Evolutionary conservation across 2,888 invertebrate genomes (phyloP).

Genomic region (Polymixis lichenea): DNA sequence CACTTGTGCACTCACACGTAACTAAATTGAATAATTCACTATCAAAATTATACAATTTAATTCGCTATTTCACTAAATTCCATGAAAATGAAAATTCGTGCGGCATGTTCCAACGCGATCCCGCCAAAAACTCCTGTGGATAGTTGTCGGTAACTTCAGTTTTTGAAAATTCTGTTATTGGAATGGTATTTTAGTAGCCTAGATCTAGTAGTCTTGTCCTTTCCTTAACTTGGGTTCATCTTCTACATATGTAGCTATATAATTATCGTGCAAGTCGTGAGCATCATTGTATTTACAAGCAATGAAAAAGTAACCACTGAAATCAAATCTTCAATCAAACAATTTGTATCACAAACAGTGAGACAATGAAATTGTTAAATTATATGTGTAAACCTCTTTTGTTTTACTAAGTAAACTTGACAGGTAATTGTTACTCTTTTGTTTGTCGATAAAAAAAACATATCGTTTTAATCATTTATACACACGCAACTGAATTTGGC

Average conservation of each 20-base stretch:
- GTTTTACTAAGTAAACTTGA: constrained; percentile 36
- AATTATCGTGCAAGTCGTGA: not conserved
- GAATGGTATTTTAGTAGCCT: not conserved
- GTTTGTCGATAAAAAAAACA: constrained; percentile 46
- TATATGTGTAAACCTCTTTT: constrained; percentile 35
- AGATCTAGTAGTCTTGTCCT: not conserved
- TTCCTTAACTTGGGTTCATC: not conserved
- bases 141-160: not conserved
- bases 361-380: constrained; percentile 24
- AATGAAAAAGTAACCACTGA: constrained; percentile 7
- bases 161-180: too few relatives aligned
- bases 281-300: constrained; percentile 16
- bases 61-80: too few relatives aligned
- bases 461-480: constrained; percentile 58
- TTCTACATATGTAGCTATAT: too few relatives aligned
- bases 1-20: too few relatives aligned
- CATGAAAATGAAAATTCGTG: too few relatives aligned
- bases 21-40: too few relatives aligned
- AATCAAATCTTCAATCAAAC: constrained; percentile 26
- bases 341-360: constrained; percentile 10
- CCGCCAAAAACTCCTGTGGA: too few relatives aligned
- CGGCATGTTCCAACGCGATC: too few relatives aligned
- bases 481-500: constrained; percentile 75
- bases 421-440: constrained; percentile 39
- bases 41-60: too few relatives aligned